Evolutionary conservation across 2,888 invertebrate species (phyloP), one percentile per base, ranked within the genome.

Genomic region (Philereme vetulata): DNA sequence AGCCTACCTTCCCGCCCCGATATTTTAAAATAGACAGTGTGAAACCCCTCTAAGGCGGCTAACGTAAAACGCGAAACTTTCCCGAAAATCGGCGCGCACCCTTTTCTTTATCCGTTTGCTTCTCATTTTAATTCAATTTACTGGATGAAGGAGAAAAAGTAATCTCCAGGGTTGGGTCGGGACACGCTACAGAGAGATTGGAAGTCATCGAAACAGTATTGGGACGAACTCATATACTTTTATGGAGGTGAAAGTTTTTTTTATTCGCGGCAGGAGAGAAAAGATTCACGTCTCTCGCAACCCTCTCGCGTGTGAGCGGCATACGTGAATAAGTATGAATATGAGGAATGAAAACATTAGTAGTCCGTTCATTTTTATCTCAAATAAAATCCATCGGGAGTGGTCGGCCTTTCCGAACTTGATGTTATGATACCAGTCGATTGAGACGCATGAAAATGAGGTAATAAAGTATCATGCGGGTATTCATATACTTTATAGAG

Each of bases 101-200:
- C 86, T 85, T 88, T 87, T 84, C 84, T 88, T 86, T 86, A 85
- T 85, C 84, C 85, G 85, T 87, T 89, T 84, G 82, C 85, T 87
- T 86, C 87, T 86, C 88, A 87, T 90, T 90, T 90, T 88, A 90
- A 90, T 90, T 90, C 90, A 90, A 90, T 90, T 88, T 88, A 86
- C 84, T 85, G 87, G 87, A 90, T 90, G 88, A 86, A 82, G 88
- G 85, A 85, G 86, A 88, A 88, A 89, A 90, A 87, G 90, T 90
- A 90, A 90, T 90, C 87, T 90, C 79, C 83, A 79, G 87, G 89
- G 89, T 88, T 80, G 86, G 90, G 90, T 87, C 83, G 85, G 85
- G 86, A 86, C 84, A 77, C 80, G 87, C 82, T 85, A 82, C 85
- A 77, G 84, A 86, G 86, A 88, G 88, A 90, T 90, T 90, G 90